Conservation (phyloP, 2,113 vertebrate genomes). For the Pelecanus crispus region DNA sequence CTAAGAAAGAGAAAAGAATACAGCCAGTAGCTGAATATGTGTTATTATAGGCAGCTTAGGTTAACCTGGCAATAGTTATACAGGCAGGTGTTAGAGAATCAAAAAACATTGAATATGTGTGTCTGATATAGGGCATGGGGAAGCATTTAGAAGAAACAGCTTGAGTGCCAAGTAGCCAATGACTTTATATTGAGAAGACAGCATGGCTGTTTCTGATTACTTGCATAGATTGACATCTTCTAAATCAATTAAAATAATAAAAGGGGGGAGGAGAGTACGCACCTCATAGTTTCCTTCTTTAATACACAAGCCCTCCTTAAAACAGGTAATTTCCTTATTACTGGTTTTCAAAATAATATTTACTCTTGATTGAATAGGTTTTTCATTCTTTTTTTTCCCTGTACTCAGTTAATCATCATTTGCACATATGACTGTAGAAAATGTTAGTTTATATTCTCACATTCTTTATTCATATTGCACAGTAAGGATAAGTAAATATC, state of each 20-base stretch:
- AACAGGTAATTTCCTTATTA: not conserved
- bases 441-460: not conserved
- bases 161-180: not conserved
- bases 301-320: not conserved
- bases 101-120: not conserved
- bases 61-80: not conserved
- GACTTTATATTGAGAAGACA: not conserved
- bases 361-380: not conserved
- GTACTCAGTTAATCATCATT: not conserved
- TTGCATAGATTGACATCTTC: not conserved
- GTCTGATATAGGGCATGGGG: not conserved
- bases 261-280: not conserved
- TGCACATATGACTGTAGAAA: not conserved
- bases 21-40: not conserved
- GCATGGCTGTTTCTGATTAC: not conserved
- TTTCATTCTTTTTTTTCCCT: not conserved
- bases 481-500: not conserved
- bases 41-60: not conserved
- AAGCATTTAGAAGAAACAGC: not conserved
- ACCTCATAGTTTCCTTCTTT: not conserved
- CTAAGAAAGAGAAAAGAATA: not conserved
- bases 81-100: not conserved
- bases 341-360: not conserved
- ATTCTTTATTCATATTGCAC: not conserved
- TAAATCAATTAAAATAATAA: not conserved